These are phyloP conservation scores for Eupithecia insigniata DNA, from an alignment of 2,888 invertebrate genomes.

Conservation along the genomic window DNA sequence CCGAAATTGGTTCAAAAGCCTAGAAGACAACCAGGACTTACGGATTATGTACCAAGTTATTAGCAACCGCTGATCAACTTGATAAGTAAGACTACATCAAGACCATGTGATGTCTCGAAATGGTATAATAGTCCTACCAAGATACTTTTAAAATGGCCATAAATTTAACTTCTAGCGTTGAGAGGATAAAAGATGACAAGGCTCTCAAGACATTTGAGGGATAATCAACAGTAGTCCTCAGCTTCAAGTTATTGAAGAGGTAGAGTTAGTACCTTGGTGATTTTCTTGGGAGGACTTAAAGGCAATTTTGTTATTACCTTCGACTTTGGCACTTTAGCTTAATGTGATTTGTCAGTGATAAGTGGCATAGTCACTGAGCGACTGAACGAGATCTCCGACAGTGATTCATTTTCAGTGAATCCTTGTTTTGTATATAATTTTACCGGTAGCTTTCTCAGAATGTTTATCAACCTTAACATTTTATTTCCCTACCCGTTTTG, in stretches of 20 bases:
- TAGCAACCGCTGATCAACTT: not conserved
- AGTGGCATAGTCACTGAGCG: slow-evolving; percentile 29
- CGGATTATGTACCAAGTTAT: not conserved
- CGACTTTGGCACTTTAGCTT: slow-evolving; percentile 10
- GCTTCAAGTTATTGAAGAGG: not conserved
- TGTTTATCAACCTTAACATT: slow-evolving; percentile 64
- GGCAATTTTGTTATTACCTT: not conserved
- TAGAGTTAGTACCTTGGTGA: not conserved
- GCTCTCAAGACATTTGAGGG: not conserved
- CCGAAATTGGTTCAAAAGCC: not conserved
- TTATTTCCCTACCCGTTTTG: slow-evolving; percentile 60
- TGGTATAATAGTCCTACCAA: not conserved
- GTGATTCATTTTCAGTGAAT: slow-evolving; percentile 53
- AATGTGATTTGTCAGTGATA: slow-evolving; percentile 31
- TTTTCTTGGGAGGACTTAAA: not conserved
- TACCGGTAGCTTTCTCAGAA: slow-evolving; percentile 52
- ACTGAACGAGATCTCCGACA: slow-evolving; percentile 50
- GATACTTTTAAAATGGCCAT: not conserved
- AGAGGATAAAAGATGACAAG: not conserved
- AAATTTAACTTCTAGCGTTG: not conserved
- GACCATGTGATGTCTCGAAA: not conserved
- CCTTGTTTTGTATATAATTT: slow-evolving; percentile 80
- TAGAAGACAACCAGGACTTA: not conserved
- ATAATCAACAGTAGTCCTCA: not conserved
- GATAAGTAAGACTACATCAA: not conserved